phyloP scores from a whole-genome alignment of 2,888 invertebrate species.

The Melangyna quadrimaculata region DNA sequence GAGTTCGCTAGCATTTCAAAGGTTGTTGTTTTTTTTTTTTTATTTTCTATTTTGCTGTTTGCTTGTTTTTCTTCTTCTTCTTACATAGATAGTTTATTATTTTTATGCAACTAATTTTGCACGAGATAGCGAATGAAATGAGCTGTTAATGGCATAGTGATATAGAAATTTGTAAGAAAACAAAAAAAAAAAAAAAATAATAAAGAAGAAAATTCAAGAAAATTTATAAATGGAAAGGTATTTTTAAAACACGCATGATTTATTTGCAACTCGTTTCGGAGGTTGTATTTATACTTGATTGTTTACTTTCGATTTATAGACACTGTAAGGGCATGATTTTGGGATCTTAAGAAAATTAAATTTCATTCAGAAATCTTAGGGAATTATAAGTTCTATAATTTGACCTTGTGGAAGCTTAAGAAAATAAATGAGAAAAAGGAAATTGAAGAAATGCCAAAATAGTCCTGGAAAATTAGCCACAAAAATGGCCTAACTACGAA shows the following conservation, averaged over 20 bases:
- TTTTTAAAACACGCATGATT: constrained; percentile 27
- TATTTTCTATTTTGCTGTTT: constrained; percentile 10
- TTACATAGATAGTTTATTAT: constrained; percentile 3
- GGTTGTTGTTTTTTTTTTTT: constrained; percentile 17
- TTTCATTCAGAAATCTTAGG: too few species aligned
- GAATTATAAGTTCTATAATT: too few species aligned
- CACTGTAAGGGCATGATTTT: too few species aligned
- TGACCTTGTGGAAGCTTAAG: too few species aligned
- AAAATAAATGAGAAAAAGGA: too few species aligned
- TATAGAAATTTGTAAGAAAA: neutral
- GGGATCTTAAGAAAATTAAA: too few species aligned
- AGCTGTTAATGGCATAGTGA: constrained; percentile 29
- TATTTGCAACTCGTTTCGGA: constrained; percentile 3
- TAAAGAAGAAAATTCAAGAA: neutral
- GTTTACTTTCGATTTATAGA: too few species aligned
- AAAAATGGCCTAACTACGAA: too few species aligned
- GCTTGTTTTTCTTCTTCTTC: constrained; percentile 5
- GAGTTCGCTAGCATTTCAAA: constrained; percentile 70
- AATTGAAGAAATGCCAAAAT: too few species aligned
- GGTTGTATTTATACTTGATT: too few species aligned
- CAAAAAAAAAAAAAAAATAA: neutral
- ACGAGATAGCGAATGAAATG: constrained; percentile 50
- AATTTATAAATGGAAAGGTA: too few species aligned
- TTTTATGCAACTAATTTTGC: constrained; percentile 57
- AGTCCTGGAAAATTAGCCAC: too few species aligned